A percentile compares a stretch with the other conserved stretches of the same genome.
These are phyloP conservation scores for Latrodectus hesperus DNA, from an alignment of 2,888 invertebrate species.

Conservation along the genomic window DNA sequence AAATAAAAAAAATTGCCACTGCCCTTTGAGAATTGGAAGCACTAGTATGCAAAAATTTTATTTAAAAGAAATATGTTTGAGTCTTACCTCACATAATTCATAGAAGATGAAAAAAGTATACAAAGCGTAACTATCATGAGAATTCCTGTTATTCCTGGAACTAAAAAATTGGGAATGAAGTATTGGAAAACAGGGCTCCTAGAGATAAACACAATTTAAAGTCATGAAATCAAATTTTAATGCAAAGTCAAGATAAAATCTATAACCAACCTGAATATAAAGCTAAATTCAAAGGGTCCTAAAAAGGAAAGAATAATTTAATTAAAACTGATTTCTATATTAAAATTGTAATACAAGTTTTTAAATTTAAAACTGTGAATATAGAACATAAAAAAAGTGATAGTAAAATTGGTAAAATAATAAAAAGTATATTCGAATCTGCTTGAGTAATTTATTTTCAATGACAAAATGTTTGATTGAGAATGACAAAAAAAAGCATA, in stretches of 20 bases:
- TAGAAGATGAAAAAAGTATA: not conserved
- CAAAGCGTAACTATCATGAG: not conserved
- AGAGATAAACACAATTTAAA: no score
- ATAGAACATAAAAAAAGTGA: no score
- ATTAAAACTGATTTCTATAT: no score
- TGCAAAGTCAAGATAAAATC: not conserved
- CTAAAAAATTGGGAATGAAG: slow-evolving; percentile 5
- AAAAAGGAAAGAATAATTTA: not conserved
- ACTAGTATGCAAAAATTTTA: not conserved
- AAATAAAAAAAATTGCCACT: not conserved
- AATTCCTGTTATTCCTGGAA: not conserved
- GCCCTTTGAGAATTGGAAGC: not conserved
- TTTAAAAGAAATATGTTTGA: not conserved
- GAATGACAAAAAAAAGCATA: no score
- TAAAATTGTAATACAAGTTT: no score
- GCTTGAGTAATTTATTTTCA: no score
- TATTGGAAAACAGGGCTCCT: not conserved
- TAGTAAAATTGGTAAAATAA: no score
- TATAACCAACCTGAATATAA: not conserved
- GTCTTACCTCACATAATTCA: not conserved
- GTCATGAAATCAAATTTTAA: no score
- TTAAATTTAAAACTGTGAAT: no score
- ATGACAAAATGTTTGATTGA: no score
- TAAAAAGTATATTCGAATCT: no score
- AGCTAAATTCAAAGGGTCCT: not conserved